phyloP scores from a whole-genome alignment of 2,797 vertebrate genomes.

The Geotria australis region DNA sequence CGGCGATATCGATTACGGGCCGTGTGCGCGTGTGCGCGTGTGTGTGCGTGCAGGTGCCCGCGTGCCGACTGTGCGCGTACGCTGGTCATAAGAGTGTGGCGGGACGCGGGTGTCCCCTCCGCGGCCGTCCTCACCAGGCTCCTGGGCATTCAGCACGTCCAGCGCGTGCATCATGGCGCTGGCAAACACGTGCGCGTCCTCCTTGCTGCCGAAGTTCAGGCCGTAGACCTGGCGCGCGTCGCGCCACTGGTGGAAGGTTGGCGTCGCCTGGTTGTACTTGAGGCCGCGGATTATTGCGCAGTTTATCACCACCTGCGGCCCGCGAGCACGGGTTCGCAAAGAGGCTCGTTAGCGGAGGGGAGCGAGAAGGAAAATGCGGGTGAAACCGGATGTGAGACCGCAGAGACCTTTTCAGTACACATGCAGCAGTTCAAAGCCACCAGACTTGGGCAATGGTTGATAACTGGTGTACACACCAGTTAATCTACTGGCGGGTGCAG shows the following conservation, averaged over 20 bases:
- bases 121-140: conserved; percentile 30
- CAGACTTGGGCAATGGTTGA: too few relatives aligned
- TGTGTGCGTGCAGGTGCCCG: too few relatives aligned
- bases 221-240: conserved; percentile 88
- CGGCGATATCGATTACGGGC: too few relatives aligned
- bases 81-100: too few relatives aligned
- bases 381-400: background rate
- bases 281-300: conserved; percentile 98
- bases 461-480: too few relatives aligned
- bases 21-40: too few relatives aligned
- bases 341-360: too few relatives aligned
- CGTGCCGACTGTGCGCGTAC: too few relatives aligned
- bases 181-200: conserved; percentile 93
- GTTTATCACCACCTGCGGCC: conserved; percentile 72
- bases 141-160: conserved; percentile 95
- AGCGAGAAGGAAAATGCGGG: background rate
- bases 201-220: conserved; percentile 97
- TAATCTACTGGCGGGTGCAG: too few relatives aligned
- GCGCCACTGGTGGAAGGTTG: conserved; percentile 96
- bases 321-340: too few relatives aligned
- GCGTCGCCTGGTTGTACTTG: conserved; percentile 96
- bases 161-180: conserved; percentile 99
- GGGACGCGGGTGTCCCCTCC: background rate
- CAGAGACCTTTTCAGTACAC: background rate
- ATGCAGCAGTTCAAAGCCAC: background rate